Base-by-base conservation (phyloP, 2,888 invertebrate genomes). In the Megalurothrips usitatus region DNA sequence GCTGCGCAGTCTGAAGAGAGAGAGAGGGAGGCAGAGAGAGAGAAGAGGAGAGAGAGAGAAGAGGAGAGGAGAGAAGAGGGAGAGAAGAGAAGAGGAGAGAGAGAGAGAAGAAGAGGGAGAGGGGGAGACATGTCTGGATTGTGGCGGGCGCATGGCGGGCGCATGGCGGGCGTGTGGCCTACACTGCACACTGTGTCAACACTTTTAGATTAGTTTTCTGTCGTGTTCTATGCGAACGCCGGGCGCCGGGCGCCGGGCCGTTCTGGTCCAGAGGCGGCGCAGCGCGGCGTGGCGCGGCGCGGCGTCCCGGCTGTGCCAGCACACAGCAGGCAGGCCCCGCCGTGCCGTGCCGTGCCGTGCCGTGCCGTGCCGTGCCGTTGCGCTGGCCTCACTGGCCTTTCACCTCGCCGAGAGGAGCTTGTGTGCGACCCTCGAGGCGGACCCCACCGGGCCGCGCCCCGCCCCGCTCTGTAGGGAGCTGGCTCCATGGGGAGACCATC, bases 21-120 rank as follows among this genome's bases (percentile, higher is more conserved):
- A 63, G 63, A 63, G 63, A 63, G 63, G 19, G 63, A 63, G 63
- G 19, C 14, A 63, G 63, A 63, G 63, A 63, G 63, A 63, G 63
- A 63, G 63, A 63, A 19, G 19, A 19, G 19, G 63, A 63, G 63
- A 63, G 63, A 63, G 63, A 63, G 63, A 19, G 63, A 63, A 19
- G 49, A 49, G 12, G 49, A 49, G 49, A 12, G 49, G 12, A n/a
- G n/a, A n/a, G n/a, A n/a, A n/a, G n/a, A n/a, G n/a, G n/a, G n/a
- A n/a, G n/a, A n/a, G n/a, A n/a, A n/a, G n/a, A n/a, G n/a, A n/a
- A n/a, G n/a, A n/a, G n/a, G n/a, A 63, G 63, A 63, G 63, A 63
- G 63, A 63, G 19, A 63, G 63, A 63, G 19, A 63, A 19, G 19
- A n/a, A 19, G 63, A n/a, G 2, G n/a, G n/a, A 10, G 63, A 63